Base-by-base conservation (phyloP, 2,888 invertebrate species). In the Spilosoma lubricipeda region DNA sequence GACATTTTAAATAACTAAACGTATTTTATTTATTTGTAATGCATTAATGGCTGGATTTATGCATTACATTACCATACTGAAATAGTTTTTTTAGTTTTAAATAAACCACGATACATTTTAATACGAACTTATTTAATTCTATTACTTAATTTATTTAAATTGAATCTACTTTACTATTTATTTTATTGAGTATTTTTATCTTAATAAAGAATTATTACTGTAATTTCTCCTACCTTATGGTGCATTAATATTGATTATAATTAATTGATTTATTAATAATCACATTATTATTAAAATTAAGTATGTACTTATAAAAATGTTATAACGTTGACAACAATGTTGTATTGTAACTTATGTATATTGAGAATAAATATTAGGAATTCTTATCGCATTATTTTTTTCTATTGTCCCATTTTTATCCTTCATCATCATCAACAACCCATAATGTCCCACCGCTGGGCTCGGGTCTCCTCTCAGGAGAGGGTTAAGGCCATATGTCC, bases 311-410 rank as follows among this genome's bases (percentile, higher is more conserved):
- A 69, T 79, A 82, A 84, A 59, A 56, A 77, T 84, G 82, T 83
- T 80, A 82, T 88, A 90, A 89, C 88, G 89, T 91, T 90, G 89
- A 90, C 87, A 90, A 89, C 90, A 86, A 85, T 86, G 87, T 86
- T 87, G 84, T 84, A 84, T 82, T 78, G 77, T 81, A 81, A 80
- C 79, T 84, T 76, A 56, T n/a, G n/a, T 56, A 79, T 84, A 77
- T 83, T 86, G 70, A 82, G 79, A 85, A 83, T 83, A 85, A 84
- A 84, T 72, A 66, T 33, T 27, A 52, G 36, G 33, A 48, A 66
- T 27, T 72, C 70, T 45, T 67, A 52, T 56, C 23, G 69, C 36
- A n/a, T 68, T 48, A 20, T n/a, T 71, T 70, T 27, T 42, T 66
- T 70, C 45, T 69, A 33, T 52, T 52, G 7, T 23, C 52, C 52